Evolutionary conservation across 2,797 vertebrate species (phyloP), one percentile per base, ranked within the genome.

Genomic region (Halcyon leucocephala): DNA sequence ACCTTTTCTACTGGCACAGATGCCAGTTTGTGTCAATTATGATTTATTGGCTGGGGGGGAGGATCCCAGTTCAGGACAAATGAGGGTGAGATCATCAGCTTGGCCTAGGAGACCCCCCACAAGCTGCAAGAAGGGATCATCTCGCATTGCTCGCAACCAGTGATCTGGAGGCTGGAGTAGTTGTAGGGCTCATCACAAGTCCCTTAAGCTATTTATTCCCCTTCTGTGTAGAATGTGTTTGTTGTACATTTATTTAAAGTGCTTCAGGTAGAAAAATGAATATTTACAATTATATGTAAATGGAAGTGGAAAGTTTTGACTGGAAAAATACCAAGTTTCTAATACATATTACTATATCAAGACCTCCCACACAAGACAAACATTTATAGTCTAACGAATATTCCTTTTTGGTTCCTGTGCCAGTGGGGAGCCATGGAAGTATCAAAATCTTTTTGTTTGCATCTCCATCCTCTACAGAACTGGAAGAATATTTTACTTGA

Each of bases 251-350:
- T 86, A 84, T 79, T 93, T 91, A 86, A 95, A 95, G 41, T 74
- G 51, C 44, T 96, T 72, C 52, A 33, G 95, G 83, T 95, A 93
- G 91, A 70, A 94, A 90, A 89, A 89, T 46, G 29, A 74, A 52
- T 95, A 90, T 94, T 94, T 93, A 93, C 83, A 86, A 89, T 95
- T 97, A 71, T 96, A 95, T 97, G 97, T 96, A 96, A 95, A 98
- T 98, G 80, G 73, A 82, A 91, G 82, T 97, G 87, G 96, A 97
- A 96, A 95, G 96, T 67, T 95, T 86, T 97, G 86, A 95, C 51
- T 98, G 97, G 98, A 97, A 91, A 89, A 95, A 80, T 24, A 97
- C 95, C 97, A 98, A 96, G 93, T 97, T 96, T 97, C 89, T 97
- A 96, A 97, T 97, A 96, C 94, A 97, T 94, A 97, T 55, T 85